phyloP scores from a whole-genome alignment of 2,888 invertebrate genomes.

The Lasioglossum malachurum region DNA sequence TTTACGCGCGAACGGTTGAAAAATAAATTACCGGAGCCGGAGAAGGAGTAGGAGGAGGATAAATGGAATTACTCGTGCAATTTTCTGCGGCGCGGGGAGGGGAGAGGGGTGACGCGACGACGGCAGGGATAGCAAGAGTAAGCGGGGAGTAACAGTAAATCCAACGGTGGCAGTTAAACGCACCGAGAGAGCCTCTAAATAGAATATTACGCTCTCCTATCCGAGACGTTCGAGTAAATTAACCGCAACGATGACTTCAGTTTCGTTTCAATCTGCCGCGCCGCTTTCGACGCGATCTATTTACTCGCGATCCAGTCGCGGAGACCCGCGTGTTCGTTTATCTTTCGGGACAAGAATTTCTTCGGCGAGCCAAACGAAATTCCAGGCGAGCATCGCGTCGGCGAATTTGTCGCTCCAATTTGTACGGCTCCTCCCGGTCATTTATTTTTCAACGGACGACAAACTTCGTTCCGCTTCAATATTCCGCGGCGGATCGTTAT shows the following conservation, averaged over 20 bases:
- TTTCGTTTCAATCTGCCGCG: slow-evolving; percentile 31
- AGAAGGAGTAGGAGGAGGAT: not conserved
- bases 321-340: not conserved
- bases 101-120: not conserved
- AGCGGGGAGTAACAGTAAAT: slow-evolving; percentile 47
- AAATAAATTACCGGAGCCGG: slow-evolving; percentile 39
- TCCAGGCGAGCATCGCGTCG: not conserved
- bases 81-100: slow-evolving; percentile 27
- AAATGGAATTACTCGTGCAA: slow-evolving; percentile 57
- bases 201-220: slow-evolving; percentile 60
- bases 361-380: not conserved
- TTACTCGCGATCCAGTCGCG: slow-evolving; percentile 7
- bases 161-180: slow-evolving; percentile 49
- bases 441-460: slow-evolving; percentile 22
- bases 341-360: not conserved
- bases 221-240: slow-evolving; percentile 49
- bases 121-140: not conserved
- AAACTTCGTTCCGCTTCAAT: not conserved
- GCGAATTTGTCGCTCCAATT: slow-evolving; percentile 16
- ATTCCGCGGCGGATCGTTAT: not conserved
- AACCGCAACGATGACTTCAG: slow-evolving; percentile 43
- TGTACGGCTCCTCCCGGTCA: not conserved
- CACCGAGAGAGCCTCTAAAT: slow-evolving; percentile 55
- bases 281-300: slow-evolving; percentile 26
- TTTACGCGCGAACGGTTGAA: slow-evolving; percentile 37